Evolutionary conservation across 2,113 vertebrate species (phyloP).

Genomic region (Tenrec ecaudatus): DNA sequence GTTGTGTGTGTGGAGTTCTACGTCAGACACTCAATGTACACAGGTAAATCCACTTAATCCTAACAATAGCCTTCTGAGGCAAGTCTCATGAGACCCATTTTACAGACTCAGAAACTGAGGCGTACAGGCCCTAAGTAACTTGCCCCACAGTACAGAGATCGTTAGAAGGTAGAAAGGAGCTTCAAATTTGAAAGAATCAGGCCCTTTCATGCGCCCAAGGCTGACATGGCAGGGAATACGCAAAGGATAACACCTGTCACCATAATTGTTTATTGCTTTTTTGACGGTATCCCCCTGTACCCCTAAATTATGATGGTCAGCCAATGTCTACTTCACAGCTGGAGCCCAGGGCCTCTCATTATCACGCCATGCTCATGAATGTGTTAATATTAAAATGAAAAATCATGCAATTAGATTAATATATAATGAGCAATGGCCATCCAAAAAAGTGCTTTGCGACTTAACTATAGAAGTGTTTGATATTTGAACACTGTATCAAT

Average conservation of each 20-base stretch:
- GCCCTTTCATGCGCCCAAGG: background rate
- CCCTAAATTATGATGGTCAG: background rate
- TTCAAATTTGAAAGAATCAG: background rate
- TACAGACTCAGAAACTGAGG: background rate
- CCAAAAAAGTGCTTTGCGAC: no score
- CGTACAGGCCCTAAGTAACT: background rate
- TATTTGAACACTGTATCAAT: no score
- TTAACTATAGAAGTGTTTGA: no score
- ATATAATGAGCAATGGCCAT: background rate
- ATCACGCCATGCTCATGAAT: background rate
- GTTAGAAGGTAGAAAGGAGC: background rate
- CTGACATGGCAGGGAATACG: accelerated
- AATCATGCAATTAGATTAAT: background rate
- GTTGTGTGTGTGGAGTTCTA: no score
- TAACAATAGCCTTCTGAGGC: background rate
- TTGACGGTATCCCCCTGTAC: no score
- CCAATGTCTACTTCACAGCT: background rate
- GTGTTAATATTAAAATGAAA: background rate
- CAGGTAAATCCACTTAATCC: background rate
- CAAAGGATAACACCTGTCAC: accelerated
- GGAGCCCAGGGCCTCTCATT: background rate
- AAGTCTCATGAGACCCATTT: background rate
- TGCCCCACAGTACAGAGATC: background rate
- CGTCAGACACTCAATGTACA: background rate
- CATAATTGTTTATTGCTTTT: background rate